A percentile compares a stretch with the other conserved stretches of the same genome.
These are phyloP conservation scores for Apamea sordens DNA, from an alignment of 2,888 invertebrate species.

Conservation along the genomic window DNA sequence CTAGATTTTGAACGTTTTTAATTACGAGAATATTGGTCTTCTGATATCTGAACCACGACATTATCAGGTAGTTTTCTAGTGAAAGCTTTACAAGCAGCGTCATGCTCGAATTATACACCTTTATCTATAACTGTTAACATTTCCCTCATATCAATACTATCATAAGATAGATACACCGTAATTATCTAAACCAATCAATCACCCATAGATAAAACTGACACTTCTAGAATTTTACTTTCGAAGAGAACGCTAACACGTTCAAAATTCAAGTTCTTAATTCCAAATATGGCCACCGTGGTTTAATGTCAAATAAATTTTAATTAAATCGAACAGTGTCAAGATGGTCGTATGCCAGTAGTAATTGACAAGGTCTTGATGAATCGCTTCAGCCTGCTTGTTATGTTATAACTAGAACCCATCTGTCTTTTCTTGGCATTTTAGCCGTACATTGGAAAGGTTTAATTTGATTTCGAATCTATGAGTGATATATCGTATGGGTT, in stretches of 20 bases:
- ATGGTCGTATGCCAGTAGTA: slow-evolving; percentile 82
- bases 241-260: slow-evolving; percentile 59
- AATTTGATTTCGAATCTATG: slow-evolving; percentile 80
- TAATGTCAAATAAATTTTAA: slow-evolving; percentile 88
- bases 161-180: slow-evolving; percentile 41
- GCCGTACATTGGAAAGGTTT: slow-evolving; percentile 77
- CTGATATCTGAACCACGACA: neutral
- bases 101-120: slow-evolving; percentile 40
- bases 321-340: slow-evolving; percentile 83
- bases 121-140: slow-evolving; percentile 59
- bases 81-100: slow-evolving; percentile 35
- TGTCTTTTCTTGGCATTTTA: slow-evolving; percentile 80
- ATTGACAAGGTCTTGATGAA: slow-evolving; percentile 89
- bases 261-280: slow-evolving; percentile 64
- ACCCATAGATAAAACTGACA: slow-evolving; percentile 70
- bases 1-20: too few species aligned
- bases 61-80: slow-evolving; percentile 17
- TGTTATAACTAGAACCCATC: slow-evolving; percentile 83
- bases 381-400: slow-evolving; percentile 87
- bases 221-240: slow-evolving; percentile 69
- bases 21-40: too few species aligned
- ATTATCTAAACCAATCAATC: slow-evolving; percentile 69
- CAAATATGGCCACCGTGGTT: slow-evolving; percentile 63
- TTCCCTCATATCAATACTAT: slow-evolving; percentile 39
- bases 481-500: slow-evolving; percentile 82